These are phyloP conservation scores for Neoarius graeffei DNA, from an alignment of 2,113 vertebrate genomes.

Conservation along the genomic window DNA sequence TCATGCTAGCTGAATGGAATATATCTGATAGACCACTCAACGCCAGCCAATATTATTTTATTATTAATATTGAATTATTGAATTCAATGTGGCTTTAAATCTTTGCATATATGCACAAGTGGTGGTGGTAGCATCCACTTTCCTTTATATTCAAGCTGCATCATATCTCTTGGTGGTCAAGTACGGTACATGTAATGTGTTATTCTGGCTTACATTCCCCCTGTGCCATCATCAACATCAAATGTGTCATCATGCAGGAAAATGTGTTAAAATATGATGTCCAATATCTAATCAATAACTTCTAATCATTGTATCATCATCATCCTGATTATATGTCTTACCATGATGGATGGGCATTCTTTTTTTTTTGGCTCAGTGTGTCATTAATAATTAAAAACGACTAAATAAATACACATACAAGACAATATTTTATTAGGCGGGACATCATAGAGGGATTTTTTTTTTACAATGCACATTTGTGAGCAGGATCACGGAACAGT, in stretches of 20 bases:
- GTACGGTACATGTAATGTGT: too few species aligned
- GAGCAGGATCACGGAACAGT: conserved; percentile 81
- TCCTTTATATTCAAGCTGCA: too few species aligned
- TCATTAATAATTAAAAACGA: conserved; percentile 54
- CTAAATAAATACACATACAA: conserved; percentile 74
- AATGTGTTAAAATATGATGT: background rate
- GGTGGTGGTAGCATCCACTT: too few species aligned
- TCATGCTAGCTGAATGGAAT: too few species aligned
- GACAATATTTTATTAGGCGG: conserved; percentile 82
- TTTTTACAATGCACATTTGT: conserved; percentile 82
- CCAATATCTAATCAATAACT: background rate
- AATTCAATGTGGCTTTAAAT: too few species aligned
- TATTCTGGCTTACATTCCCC: too few species aligned
- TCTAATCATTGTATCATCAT: background rate
- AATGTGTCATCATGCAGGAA: background rate
- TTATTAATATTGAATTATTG: too few species aligned
- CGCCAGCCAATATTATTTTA: too few species aligned
- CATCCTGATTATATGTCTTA: background rate
- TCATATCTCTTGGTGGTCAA: too few species aligned
- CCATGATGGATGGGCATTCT: background rate
- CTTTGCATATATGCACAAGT: too few species aligned
- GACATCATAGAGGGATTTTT: conserved; percentile 75
- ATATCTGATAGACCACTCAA: too few species aligned
- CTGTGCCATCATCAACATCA: too few species aligned
- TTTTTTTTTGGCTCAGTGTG: background rate